Percentiles rank a stretch among this genome's conserved stretches.
Conservation (phyloP, 2,113 vertebrate species). For the Speoplatyrhinus poulsoni region DNA sequence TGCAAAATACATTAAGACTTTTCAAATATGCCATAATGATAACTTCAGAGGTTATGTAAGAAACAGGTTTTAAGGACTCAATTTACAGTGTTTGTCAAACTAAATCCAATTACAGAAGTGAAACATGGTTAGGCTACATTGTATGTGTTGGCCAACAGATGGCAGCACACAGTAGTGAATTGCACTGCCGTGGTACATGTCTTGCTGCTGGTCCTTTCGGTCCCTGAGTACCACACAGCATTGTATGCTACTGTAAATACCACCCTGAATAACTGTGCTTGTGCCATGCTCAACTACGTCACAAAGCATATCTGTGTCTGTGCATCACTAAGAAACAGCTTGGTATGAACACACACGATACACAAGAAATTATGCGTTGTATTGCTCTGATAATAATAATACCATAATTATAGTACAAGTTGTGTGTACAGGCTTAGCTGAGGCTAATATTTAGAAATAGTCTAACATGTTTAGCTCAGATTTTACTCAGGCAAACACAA, state of each 20-base stretch:
- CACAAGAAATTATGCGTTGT: neutral
- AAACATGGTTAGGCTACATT: neutral
- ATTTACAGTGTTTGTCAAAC: no score
- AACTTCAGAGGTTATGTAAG: no score
- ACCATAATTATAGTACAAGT: neutral
- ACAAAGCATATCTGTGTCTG: neutral
- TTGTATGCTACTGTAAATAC: slow-evolving; percentile 28
- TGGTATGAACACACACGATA: neutral
- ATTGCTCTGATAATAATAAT: neutral
- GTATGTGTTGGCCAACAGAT: slow-evolving; percentile 56
- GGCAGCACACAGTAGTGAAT: slow-evolving; percentile 68
- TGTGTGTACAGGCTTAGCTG: neutral
- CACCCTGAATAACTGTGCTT: slow-evolving; percentile 17
- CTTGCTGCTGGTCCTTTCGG: slow-evolving; percentile 76
- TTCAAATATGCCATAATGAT: no score
- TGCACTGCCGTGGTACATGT: slow-evolving; percentile 18
- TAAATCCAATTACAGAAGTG: neutral
- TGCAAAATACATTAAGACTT: no score
- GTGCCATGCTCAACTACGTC: neutral
- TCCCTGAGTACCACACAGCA: slow-evolving; percentile 75
- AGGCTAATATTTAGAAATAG: slow-evolving; percentile 1
- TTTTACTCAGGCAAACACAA: neutral
- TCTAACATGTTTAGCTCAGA: neutral
- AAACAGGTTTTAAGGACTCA: no score
- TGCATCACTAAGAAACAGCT: neutral